These are phyloP conservation scores for Hirtodrosophila trivittata DNA, from an alignment of 2,888 invertebrate species.

Conservation along the genomic window DNA sequence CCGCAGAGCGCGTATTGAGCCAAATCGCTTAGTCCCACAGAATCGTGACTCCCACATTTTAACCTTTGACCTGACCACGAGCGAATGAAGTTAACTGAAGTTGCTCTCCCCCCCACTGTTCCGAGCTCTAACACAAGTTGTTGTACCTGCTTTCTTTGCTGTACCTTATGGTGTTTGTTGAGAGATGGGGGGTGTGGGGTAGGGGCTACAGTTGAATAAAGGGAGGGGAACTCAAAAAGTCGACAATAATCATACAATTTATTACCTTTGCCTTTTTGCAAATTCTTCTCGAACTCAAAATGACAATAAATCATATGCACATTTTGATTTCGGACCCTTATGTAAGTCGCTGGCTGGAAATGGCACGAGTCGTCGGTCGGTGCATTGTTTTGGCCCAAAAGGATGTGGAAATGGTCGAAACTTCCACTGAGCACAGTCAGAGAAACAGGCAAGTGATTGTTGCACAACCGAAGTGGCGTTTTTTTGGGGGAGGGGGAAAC, in stretches of 20 bases:
- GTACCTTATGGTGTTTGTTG: not conserved
- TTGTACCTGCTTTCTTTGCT: constrained; percentile 65
- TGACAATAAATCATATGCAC: constrained; percentile 77
- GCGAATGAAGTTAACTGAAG: constrained; percentile 72
- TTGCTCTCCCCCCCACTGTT: not conserved
- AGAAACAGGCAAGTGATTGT: constrained; percentile 19
- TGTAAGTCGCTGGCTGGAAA: constrained; percentile 47
- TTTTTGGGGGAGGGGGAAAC: not conserved
- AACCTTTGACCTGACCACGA: constrained; percentile 82
- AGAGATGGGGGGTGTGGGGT: constrained; percentile 19
- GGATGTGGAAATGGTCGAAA: constrained; percentile 43
- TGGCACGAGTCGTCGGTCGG: constrained; percentile 63
- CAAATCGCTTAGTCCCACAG: constrained; percentile 56
- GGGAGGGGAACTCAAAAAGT: constrained; percentile 36
- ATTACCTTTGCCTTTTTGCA: constrained; percentile 77
- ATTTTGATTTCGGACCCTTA: constrained; percentile 53
- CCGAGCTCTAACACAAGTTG: constrained; percentile 18
- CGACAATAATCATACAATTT: constrained; percentile 80
- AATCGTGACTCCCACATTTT: constrained; percentile 84
- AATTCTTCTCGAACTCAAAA: constrained; percentile 81
- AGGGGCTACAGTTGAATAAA: constrained; percentile 4
- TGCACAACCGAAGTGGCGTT: constrained; percentile 26
- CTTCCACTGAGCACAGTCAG: constrained; percentile 4
- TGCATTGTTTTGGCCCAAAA: constrained; percentile 66
- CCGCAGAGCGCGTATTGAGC: constrained; percentile 61